Evolutionary conservation across 2,113 vertebrate species (phyloP).

Genomic region (Sylvietta virens): DNA sequence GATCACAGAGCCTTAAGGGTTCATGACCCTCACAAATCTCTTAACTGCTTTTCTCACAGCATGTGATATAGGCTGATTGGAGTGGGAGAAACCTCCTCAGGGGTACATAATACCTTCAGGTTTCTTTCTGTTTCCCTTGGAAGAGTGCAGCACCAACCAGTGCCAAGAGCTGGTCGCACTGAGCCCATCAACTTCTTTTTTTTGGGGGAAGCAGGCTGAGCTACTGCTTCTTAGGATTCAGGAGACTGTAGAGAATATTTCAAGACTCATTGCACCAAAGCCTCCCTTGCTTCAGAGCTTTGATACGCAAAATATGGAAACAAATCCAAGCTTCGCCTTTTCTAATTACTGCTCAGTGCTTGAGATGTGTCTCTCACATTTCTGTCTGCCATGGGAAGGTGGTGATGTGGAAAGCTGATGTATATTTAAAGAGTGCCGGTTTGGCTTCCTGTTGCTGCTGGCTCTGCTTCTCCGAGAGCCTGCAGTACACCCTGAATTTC

Average conservation of each 20-base stretch:
- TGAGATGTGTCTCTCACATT: slow-evolving; percentile 55
- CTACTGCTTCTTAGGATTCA: background rate
- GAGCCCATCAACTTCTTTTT: background rate
- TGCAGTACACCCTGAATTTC: slow-evolving; percentile 60
- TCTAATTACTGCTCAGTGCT: slow-evolving; percentile 58
- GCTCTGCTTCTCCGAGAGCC: background rate
- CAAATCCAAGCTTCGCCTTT: slow-evolving; percentile 32
- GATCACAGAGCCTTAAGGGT: background rate
- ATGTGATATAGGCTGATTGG: background rate
- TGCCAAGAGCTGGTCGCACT: background rate
- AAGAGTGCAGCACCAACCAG: background rate
- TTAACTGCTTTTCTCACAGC: background rate
- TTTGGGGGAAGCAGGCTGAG: background rate
- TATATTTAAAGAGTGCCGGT: background rate
- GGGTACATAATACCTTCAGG: background rate
- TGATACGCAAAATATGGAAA: slow-evolving; percentile 29
- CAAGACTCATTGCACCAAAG: slow-evolving; percentile 26
- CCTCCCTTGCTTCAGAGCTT: slow-evolving; percentile 25
- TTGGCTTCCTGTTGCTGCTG: slow-evolving; percentile 30
- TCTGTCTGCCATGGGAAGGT: slow-evolving; percentile 57
- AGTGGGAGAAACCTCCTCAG: background rate
- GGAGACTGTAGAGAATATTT: slow-evolving; percentile 4
- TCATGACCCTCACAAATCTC: background rate
- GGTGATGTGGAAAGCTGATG: slow-evolving; percentile 60
- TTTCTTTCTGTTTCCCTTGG: background rate